Base-by-base conservation (phyloP, 2,113 vertebrate species). In the Salvelinus fontinalis region DNA sequence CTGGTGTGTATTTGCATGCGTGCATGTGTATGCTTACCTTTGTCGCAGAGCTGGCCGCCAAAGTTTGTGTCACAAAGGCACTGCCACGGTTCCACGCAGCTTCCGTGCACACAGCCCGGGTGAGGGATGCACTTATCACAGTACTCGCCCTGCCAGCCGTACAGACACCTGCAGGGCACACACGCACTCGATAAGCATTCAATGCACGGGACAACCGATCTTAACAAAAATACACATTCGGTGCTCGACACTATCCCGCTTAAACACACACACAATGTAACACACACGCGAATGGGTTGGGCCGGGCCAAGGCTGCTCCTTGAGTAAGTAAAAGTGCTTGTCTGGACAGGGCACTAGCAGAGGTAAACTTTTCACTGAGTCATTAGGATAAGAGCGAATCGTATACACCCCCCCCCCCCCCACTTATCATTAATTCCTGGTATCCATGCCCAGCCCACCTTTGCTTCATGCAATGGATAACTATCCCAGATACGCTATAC, bases 31-130 rank as follows among this genome's bases (percentile, higher is more conserved):
- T 44, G 39, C 51, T 54, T 93, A 99, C 97, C 98, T 97, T 99
- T 99, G 90, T 99, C 95, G 54, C 98, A 99, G 82, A 99, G 96
- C 85, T 99, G 97, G 74, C 98, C 98, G 27, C 98, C 98, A 97
- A 97, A 99, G 95, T 99, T 99, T 90, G 96, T 99, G 90, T 98
- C 98, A 73, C 98, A 99, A 85, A 98, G 95, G 88, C 97, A 99
- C 79, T 99, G 98, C 98, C 98, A 99, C 67, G 98, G 98, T 88
- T 99, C 98, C 5, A 86, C 93, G 71, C 97, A 99, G 76, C 96
- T 97, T 79, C 98, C 98, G 3, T 97, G 96, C 51, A 98, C 97
- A 70, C 98, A 99, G 78, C 98, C 98, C 0, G 98, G 98, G 89
- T 99, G 97, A 1, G 96, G 97, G 92, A 97, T 98, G 90, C 98